phyloP scores from a whole-genome alignment of 2,797 vertebrate species.

The Hypotaenidia okinawae region DNA sequence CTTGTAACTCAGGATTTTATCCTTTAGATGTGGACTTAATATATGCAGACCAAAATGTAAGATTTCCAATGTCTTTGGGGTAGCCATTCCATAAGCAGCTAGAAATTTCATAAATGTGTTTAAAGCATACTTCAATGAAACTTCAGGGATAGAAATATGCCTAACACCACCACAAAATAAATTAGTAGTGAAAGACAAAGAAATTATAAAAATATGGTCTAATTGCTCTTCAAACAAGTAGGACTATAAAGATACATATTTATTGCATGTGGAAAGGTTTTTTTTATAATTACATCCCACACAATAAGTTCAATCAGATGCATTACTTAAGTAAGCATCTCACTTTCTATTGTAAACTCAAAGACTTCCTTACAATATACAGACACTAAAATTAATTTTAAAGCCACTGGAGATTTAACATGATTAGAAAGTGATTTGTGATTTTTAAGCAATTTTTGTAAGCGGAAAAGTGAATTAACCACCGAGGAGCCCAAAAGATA shows the following conservation, averaged over 20 bases:
- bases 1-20: not conserved
- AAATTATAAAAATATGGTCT: slow-evolving; percentile 33
- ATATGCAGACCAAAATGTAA: not conserved
- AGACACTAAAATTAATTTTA: not conserved
- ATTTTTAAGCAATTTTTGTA: not conserved
- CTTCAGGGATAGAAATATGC: slow-evolving; percentile 10
- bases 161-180: not conserved
- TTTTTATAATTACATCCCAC: not conserved
- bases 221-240: slow-evolving; percentile 26
- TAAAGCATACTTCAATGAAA: slow-evolving; percentile 1
- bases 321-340: not conserved
- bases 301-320: slow-evolving; percentile 22
- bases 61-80: not conserved
- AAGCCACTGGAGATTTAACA: not conserved
- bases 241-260: not conserved
- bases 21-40: not conserved
- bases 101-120: not conserved
- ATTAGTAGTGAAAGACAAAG: slow-evolving; percentile 20
- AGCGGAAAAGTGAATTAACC: not conserved
- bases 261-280: not conserved
- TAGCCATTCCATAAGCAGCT: not conserved
- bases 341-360: not conserved
- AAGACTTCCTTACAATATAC: not conserved
- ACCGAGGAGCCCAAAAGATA: not conserved
- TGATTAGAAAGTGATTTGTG: not conserved